Evolutionary conservation across 2,888 invertebrate genomes (phyloP).

Genomic region (Sinopyrophorus schimmeli): DNA sequence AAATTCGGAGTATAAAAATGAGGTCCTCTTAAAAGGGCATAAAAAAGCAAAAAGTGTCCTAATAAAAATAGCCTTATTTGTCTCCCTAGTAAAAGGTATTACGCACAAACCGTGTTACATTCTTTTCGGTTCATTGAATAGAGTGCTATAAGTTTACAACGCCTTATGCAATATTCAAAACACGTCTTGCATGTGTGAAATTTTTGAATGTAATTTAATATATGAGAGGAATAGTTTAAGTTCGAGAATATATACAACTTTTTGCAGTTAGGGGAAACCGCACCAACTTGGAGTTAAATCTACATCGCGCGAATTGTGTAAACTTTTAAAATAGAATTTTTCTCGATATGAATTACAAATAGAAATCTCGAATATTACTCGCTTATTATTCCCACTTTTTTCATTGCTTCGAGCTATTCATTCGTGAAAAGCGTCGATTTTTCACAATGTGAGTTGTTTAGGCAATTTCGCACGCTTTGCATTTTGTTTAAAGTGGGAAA

Average conservation of each 20-base stretch:
- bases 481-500: too few relatives aligned
- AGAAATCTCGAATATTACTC: too few relatives aligned
- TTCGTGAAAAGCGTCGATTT: too few relatives aligned
- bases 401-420: too few relatives aligned
- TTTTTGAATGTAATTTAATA: slow-evolving; percentile 38
- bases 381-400: too few relatives aligned
- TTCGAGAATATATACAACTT: slow-evolving; percentile 13
- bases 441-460: too few relatives aligned
- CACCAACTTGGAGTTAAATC: too few relatives aligned
- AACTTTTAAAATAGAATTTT: too few relatives aligned
- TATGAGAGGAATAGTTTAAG: slow-evolving; percentile 22
- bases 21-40: neutral
- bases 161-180: slow-evolving; percentile 39
- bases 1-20: too few relatives aligned
- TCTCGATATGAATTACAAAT: too few relatives aligned
- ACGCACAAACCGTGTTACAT: slow-evolving; percentile 47
- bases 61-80: slow-evolving; percentile 18
- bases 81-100: slow-evolving; percentile 28
- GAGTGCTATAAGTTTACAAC: slow-evolving; percentile 44
- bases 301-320: too few relatives aligned
- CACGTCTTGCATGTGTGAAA: slow-evolving; percentile 39
- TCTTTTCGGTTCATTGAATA: slow-evolving; percentile 50
- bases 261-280: slow-evolving; percentile 6
- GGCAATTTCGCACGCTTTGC: too few relatives aligned
- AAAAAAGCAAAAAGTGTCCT: slow-evolving; percentile 12